Evolutionary conservation across 2,113 vertebrate species (phyloP), one percentile per base, ranked within the genome.

Genomic region (Podocnemis expansa): DNA sequence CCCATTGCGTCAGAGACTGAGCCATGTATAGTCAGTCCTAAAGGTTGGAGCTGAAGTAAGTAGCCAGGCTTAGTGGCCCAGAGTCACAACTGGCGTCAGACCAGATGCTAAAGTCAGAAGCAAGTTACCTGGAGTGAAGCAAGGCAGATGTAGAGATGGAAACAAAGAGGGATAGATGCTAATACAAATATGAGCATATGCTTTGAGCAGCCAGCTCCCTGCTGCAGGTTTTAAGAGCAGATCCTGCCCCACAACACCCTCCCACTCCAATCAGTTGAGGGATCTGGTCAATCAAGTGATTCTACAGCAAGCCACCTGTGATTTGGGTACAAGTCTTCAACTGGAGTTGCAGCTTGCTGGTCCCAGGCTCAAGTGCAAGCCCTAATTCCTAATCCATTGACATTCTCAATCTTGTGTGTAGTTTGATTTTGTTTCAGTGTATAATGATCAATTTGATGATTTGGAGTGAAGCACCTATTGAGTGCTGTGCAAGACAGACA

Each of bases 401-500:
- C 19, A 16, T 21, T 67, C 31, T 67, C 31, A 67, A 34, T 17
- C 34, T 67, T 19, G 0, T 52, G 12, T 5, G 89, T 45, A 56
- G 43, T 9, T 6, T 22, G 41, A 27, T 27, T 73, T 67, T 7
- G 41, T 38, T 43, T 55, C 11, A 2, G 51, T 21, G 1, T 17
- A 2, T n/a, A 6, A 47, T 41, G n/a, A 1, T 54, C 84, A 70
- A 16, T 78, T 24, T 25, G 41, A 41, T 73, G 22, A 75, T 43
- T 43, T 75, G 24, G n/a, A 67, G 6, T 1, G 1, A 6, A 47
- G 43, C 5, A 82, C 82, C 31, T 6, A 10, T 38, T 41, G n/a
- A 58, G 31, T 7, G 27, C 10, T 12, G 8, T 31, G 13, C 13
- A 52, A 79, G 10, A 38, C 24, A 51, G 1, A 75, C 0, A 1